Base-by-base conservation (phyloP, 2,888 invertebrate genomes). In the Pseudoips prasinana region DNA sequence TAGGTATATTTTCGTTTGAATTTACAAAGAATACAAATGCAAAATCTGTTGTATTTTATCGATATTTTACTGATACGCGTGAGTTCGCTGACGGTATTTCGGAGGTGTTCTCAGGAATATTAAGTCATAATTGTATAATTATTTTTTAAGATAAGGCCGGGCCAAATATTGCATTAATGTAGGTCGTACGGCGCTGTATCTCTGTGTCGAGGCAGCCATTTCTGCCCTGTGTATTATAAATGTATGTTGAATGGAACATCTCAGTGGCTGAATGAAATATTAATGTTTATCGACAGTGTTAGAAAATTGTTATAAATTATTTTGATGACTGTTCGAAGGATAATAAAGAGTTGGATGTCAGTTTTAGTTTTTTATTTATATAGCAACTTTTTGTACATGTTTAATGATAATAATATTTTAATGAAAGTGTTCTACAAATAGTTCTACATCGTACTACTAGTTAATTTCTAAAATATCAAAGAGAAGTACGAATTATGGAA, bases 321-420 rank as follows among this genome's bases (percentile, higher is more conserved):
- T 89, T 90, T 90, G 89, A 90, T 89, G 89, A 90, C 89, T 89
- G 89, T 89, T 89, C 88, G 85, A 89, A 89, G 75, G 84, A 89
- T 88, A 90, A 90, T 90, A 90, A 89, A 90, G 89, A 89, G 89
- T 89, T 90, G 89, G 89, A 90, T 90, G 89, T 90, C 89, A 88
- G 23, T 27, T 64, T 65, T 62, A 46, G 61, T 62, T 63, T 64
- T 68, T 80, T 64, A 73, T 79, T 79, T 72, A 58, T 39, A 40
- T 52, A 34, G 14, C 14, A 3, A 14, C 14, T n/a, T n/a, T n/a
- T n/a, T n/a, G n/a, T n/a, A n/a, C n/a, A n/a, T n/a, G n/a, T n/a
- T n/a, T n/a, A n/a, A n/a, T n/a, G n/a, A n/a, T n/a, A n/a, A n/a
- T n/a, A n/a, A n/a, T n/a, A n/a, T n/a, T n/a, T n/a, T n/a, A n/a